These are phyloP conservation scores for Eulemur rufifrons DNA, from an alignment of 2,113 vertebrate species.

Conservation along the genomic window DNA sequence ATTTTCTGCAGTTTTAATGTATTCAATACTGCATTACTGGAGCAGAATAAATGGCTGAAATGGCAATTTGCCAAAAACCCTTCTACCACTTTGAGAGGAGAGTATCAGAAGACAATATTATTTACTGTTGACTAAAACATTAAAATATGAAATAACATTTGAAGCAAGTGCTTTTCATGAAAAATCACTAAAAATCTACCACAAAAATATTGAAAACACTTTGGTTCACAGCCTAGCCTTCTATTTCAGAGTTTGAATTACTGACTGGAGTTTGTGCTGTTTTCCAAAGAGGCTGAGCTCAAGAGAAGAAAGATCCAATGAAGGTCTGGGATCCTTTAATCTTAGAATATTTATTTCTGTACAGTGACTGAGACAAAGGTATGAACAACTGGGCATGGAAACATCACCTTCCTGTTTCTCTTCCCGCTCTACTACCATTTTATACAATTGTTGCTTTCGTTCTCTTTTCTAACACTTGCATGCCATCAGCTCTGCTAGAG, in stretches of 20 bases:
- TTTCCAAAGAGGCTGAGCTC: not conserved
- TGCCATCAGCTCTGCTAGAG: not conserved
- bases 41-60: constrained; percentile 36
- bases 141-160: constrained; percentile 61
- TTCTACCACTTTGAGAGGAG: constrained; percentile 19
- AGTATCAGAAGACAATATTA: constrained; percentile 33
- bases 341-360: not conserved
- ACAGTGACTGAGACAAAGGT: not conserved
- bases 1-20: not conserved
- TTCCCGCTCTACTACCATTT: not conserved
- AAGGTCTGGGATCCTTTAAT: not conserved
- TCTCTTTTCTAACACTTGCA: not conserved
- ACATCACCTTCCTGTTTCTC: not conserved
- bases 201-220: constrained; percentile 46
- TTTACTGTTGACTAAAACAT: constrained; percentile 60
- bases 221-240: not conserved
- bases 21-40: not conserved
- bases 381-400: not conserved
- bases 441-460: not conserved
- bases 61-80: constrained; percentile 52
- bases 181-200: constrained; percentile 49
- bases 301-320: not conserved
- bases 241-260: constrained; percentile 41
- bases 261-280: not conserved
- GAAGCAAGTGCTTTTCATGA: constrained; percentile 57